These are phyloP conservation scores for Sorex fumeus DNA, from an alignment of 2,113 vertebrate genomes.

Conservation along the genomic window DNA sequence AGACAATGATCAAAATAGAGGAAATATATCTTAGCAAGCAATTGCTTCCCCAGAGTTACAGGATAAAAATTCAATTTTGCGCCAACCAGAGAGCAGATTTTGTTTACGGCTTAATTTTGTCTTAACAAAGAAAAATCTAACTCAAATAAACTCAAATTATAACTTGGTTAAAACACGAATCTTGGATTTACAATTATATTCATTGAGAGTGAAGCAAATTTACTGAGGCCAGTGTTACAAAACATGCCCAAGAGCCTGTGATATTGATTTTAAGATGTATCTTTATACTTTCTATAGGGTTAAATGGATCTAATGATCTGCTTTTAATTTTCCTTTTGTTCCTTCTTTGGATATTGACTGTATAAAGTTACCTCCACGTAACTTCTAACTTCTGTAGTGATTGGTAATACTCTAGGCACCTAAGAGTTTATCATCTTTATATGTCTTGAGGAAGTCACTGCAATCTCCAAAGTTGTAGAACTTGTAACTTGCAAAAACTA, in stretches of 20 bases:
- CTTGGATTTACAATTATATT: conserved; percentile 46
- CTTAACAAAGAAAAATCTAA: conserved; percentile 13
- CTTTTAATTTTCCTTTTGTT: not conserved
- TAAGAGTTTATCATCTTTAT: not conserved
- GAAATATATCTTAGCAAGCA: not conserved
- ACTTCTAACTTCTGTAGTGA: not conserved
- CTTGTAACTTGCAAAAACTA: not conserved
- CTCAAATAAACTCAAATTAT: not conserved
- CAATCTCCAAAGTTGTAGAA: not conserved
- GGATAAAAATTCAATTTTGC: conserved; percentile 36
- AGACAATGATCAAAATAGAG: conserved; percentile 30
- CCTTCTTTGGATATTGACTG: conserved; percentile 1
- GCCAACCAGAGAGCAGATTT: not conserved
- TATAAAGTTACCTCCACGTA: not conserved
- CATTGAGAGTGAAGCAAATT: conserved; percentile 22
- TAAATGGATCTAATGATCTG: not conserved
- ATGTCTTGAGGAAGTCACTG: not conserved
- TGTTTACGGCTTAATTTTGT: conserved; percentile 47
- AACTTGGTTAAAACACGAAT: conserved; percentile 5
- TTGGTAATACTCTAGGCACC: not conserved
- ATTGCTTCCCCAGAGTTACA: not conserved
- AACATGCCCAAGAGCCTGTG: not conserved
- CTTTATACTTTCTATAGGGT: not conserved
- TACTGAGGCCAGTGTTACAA: not conserved
- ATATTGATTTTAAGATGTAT: not conserved